Base-by-base conservation (phyloP, 1,140 invertebrate genomes). In the Euura saliciscinereae region DNA sequence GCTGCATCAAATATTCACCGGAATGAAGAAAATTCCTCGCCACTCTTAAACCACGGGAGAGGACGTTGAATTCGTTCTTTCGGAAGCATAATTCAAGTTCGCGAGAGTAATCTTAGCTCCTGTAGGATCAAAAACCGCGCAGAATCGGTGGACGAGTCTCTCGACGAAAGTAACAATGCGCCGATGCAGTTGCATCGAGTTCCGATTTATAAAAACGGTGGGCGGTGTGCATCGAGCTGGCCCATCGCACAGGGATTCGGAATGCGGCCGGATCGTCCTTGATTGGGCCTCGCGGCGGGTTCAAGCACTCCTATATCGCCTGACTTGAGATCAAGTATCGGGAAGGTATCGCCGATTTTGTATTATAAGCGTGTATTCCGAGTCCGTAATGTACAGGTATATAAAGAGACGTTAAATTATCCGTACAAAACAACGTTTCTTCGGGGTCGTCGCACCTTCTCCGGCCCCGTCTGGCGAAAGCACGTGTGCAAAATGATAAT, bases 251-350 rank as follows among this genome's bases (percentile, higher is more conserved):
- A 79, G 75, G 81, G 75, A 82, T 8, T 59, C 70, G 84, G 84
- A 86, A 87, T 85, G 83, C 82, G 80, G 83, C 80, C 78, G 80
- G 79, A 83, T 59, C 51, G 51, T 82, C 78, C 80, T 82, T 84
- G 83, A 86, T 86, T 85, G 80, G 81, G 80, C 65, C 51, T 77
- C 70, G 73, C 28, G 73, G 80, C 79, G 76, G 77, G 78, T 80
- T 79, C 81, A 71, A 69, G 72, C 75, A 79, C 68, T 67, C 66
- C 42, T n/a, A 6, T 59, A n/a, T n/a, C 3, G 10, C 51, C 8
- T 28, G 0, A 28, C 28, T 28, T 28, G 28, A 28, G 28, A 28
- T 28, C 28, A 28, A 28, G 28, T 28, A 28, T 8, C 51, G 6
- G 13, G 13, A 59, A 59, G 13, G 13, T 59, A 59, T 59, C 3